Conservation (phyloP, 2,113 vertebrate species). For the Dinomys branickii region DNA sequence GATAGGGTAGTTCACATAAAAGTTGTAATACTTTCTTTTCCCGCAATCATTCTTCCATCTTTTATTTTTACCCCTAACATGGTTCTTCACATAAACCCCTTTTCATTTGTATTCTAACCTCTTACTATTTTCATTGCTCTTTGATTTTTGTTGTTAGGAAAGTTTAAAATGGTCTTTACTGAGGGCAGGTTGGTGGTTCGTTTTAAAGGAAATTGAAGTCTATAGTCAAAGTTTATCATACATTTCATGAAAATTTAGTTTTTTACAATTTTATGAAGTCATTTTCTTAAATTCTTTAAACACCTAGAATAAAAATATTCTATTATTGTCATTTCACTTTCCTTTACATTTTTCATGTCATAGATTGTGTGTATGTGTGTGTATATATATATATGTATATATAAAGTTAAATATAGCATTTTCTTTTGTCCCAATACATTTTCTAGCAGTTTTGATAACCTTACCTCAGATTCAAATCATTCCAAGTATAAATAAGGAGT, state of each 20-base stretch:
- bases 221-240: slow-evolving; percentile 7
- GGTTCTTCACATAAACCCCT: slow-evolving; percentile 81
- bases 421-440: slow-evolving; percentile 55
- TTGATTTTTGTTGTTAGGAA: slow-evolving; percentile 73
- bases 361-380: too few relatives aligned
- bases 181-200: background rate
- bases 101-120: slow-evolving; percentile 80
- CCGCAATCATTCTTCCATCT: slow-evolving; percentile 81
- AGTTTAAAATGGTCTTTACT: slow-evolving; percentile 77
- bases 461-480: slow-evolving; percentile 43
- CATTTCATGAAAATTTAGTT: slow-evolving; percentile 48
- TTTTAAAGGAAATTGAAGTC: slow-evolving; percentile 36
- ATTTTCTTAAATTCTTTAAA: slow-evolving; percentile 56
- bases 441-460: slow-evolving; percentile 13
- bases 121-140: slow-evolving; percentile 66
- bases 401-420: slow-evolving; percentile 41
- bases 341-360: slow-evolving; percentile 52
- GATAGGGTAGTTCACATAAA: background rate
- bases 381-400: too few relatives aligned
- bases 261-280: slow-evolving; percentile 57
- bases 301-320: slow-evolving; percentile 23
- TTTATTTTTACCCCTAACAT: slow-evolving; percentile 83
- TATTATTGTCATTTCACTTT: slow-evolving; percentile 36
- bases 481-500: slow-evolving; percentile 19
- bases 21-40: slow-evolving; percentile 66